Conservation (phyloP, 2,888 invertebrate species). For the Folsomia manolachei region DNA sequence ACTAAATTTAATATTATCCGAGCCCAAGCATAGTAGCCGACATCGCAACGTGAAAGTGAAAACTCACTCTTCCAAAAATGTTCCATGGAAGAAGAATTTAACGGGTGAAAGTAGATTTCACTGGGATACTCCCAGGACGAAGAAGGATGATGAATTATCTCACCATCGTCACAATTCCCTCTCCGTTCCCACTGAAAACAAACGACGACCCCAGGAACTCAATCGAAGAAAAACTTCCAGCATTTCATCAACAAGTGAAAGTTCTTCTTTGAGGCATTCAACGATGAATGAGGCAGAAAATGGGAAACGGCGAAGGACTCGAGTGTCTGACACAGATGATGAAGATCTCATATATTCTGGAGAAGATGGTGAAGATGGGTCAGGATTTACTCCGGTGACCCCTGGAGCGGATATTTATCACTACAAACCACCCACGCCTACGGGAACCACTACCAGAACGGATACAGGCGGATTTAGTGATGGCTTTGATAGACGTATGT, state of each 20-base stretch:
- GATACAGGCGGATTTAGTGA: neutral
- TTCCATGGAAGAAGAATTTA: slow-evolving; percentile 12
- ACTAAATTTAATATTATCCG: slow-evolving; percentile 39
- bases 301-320: slow-evolving; percentile 22
- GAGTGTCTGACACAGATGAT: slow-evolving; percentile 39
- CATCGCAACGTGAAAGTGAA: neutral
- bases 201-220: neutral
- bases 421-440: neutral
- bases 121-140: neutral
- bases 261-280: neutral
- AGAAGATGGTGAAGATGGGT: slow-evolving; percentile 30
- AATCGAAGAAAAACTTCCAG: slow-evolving; percentile 23
- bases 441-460: slow-evolving; percentile 18
- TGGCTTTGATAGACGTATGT: slow-evolving; percentile 36
- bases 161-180: neutral
- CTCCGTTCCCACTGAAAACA: neutral
- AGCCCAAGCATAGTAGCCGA: neutral
- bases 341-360: slow-evolving; percentile 44
- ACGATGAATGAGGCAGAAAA: neutral
- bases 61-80: neutral
- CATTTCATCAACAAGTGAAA: slow-evolving; percentile 18
- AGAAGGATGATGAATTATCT: neutral
- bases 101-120: neutral
- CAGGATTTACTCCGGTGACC: neutral
- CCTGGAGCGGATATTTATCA: neutral